Percentiles rank a stretch among this genome's conserved stretches.
These are phyloP conservation scores for Beris chalybata DNA, from an alignment of 2,888 invertebrate species.

Conservation along the genomic window DNA sequence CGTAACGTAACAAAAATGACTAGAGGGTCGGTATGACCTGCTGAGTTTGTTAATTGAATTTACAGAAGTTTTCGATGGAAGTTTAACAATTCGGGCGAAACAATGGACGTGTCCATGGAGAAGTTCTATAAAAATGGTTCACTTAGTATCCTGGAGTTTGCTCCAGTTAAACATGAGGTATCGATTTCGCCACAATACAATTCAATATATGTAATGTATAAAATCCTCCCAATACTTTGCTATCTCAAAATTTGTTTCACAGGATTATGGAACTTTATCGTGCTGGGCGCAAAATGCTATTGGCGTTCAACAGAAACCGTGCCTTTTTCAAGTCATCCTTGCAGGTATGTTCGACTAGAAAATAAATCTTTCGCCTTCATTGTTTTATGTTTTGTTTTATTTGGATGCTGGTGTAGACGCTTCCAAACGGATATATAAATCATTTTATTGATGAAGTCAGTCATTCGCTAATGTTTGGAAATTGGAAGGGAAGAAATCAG, in stretches of 20 bases:
- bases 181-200: conserved; percentile 8
- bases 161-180: conserved; percentile 57
- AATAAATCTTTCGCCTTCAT: conserved; percentile 31
- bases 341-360: conserved; percentile 63
- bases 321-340: conserved; percentile 79
- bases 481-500: too few relatives aligned
- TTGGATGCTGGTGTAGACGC: not conserved
- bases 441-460: conserved; percentile 6
- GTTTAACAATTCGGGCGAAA: conserved; percentile 82
- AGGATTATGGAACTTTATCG: conserved; percentile 80
- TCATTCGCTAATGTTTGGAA: too few relatives aligned
- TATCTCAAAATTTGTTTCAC: conserved; percentile 26
- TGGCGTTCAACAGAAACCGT: conserved; percentile 73
- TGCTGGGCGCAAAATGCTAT: conserved; percentile 79
- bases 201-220: not conserved
- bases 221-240: conserved; percentile 6
- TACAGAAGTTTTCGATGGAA: conserved; percentile 79
- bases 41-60: conserved; percentile 31
- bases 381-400: conserved; percentile 23
- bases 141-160: conserved; percentile 63
- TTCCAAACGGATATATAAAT: conserved; percentile 10
- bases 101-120: conserved; percentile 71
- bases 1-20: conserved; percentile 2
- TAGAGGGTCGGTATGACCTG: conserved; percentile 20
- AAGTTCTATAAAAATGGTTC: conserved; percentile 72